phyloP scores from a whole-genome alignment of 1,140 invertebrate genomes.

The Dreissena rostriformis region DNA sequence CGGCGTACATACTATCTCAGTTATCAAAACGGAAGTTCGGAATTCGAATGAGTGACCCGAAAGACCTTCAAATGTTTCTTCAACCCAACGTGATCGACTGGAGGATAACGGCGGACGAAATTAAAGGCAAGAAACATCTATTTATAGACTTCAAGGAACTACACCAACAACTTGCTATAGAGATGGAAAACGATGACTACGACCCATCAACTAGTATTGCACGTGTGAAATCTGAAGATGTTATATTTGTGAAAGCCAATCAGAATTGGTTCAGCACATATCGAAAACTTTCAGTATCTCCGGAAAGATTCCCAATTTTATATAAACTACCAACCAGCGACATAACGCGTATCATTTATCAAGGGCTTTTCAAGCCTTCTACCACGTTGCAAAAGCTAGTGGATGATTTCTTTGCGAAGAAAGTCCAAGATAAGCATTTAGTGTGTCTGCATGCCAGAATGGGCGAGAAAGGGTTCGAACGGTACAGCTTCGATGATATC shows the following conservation, averaged over 20 bases:
- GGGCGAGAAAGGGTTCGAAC: conserved; percentile 14
- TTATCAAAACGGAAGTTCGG: conserved; percentile 24
- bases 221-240: not conserved
- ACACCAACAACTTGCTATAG: conserved; percentile 1
- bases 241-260: conserved; percentile 27
- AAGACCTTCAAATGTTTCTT: conserved; percentile 18
- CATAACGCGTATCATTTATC: conserved; percentile 20
- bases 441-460: conserved; percentile 47
- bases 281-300: conserved; percentile 20
- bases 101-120: not conserved
- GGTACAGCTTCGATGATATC: conserved; percentile 14
- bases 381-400: not conserved
- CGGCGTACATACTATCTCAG: conserved; percentile 29
- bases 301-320: conserved; percentile 24
- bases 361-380: conserved; percentile 34
- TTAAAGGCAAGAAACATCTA: not conserved
- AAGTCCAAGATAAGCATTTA: conserved; percentile 26
- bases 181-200: conserved; percentile 15
- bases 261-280: conserved; percentile 34
- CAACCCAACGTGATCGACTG: conserved; percentile 31
- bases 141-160: conserved; percentile 17
- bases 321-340: conserved; percentile 24
- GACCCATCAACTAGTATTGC: not conserved
- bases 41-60: conserved; percentile 18
- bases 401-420: conserved; percentile 14